These are phyloP conservation scores for Sinocyclocheilus rhinocerous DNA, from an alignment of 2,113 vertebrate species.

Conservation along the genomic window DNA sequence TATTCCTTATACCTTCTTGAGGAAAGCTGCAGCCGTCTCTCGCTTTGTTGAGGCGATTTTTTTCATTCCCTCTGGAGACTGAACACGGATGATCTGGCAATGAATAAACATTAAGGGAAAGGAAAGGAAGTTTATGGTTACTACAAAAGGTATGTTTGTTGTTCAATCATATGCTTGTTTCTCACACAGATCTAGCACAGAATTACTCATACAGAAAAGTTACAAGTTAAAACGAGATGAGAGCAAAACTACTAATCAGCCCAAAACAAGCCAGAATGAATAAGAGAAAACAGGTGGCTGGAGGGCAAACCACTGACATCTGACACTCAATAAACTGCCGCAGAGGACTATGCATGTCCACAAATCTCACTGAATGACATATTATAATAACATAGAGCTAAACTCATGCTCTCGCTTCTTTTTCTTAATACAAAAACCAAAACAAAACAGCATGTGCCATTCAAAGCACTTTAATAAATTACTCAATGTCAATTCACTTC, in stretches of 20 bases:
- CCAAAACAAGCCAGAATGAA: neutral
- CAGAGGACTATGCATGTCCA: neutral
- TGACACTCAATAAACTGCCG: neutral
- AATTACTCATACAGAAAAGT: neutral
- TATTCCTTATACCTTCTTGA: conserved; percentile 87
- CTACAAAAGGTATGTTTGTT: neutral
- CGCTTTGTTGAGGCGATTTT: conserved; percentile 89
- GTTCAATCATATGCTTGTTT: too few relatives aligned
- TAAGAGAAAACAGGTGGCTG: conserved; percentile 11
- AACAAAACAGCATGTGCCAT: neutral
- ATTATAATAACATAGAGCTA: neutral
- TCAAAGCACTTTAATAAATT: neutral
- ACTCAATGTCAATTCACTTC: neutral
- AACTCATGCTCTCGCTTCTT: too few relatives aligned
- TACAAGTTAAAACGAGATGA: neutral
- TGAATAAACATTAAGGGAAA: conserved; percentile 3
- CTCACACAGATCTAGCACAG: neutral
- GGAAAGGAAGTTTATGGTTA: neutral
- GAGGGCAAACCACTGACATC: neutral
- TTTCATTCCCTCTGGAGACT: conserved; percentile 94
- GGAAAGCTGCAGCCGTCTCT: conserved; percentile 87
- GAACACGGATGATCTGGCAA: conserved; percentile 89
- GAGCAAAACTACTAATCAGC: neutral
- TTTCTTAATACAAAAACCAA: neutral
- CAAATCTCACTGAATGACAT: neutral